Conservation (phyloP, 2,113 vertebrate species). For the Cheilinus undulatus region DNA sequence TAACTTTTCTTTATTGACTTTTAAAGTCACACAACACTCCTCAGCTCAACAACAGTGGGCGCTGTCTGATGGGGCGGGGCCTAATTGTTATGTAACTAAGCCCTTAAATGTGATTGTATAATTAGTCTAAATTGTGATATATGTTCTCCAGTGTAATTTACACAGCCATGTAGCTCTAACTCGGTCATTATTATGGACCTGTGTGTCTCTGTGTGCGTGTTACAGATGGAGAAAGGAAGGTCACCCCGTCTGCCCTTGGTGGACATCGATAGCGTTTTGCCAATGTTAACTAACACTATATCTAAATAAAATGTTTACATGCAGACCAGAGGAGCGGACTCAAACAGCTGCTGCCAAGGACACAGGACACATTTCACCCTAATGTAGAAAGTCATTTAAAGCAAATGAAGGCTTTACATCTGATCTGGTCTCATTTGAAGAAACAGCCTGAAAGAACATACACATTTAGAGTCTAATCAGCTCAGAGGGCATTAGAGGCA, state of each 20-base stretch:
- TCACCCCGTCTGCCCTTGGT: slow-evolving; percentile 51
- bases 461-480: slow-evolving; percentile 1
- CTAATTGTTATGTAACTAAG: too few species aligned
- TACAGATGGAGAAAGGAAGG: slow-evolving; percentile 36
- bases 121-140: slow-evolving; percentile 60
- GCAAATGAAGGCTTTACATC: slow-evolving; percentile 20
- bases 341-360: slow-evolving; percentile 52
- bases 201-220: slow-evolving; percentile 17
- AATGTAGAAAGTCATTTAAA: not conserved
- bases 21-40: too few species aligned
- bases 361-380: slow-evolving; percentile 6
- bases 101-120: too few species aligned
- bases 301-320: slow-evolving; percentile 62
- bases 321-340: slow-evolving; percentile 17
- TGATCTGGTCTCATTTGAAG: slow-evolving; percentile 24
- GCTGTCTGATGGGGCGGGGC: too few species aligned
- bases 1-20: too few species aligned
- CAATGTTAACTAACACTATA: slow-evolving; percentile 48
- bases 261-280: slow-evolving; percentile 41
- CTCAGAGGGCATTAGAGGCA: not conserved
- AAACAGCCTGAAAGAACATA: not conserved
- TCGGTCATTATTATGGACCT: slow-evolving; percentile 14
- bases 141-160: slow-evolving; percentile 52
- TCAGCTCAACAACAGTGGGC: too few species aligned
- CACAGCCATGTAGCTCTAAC: slow-evolving; percentile 19